Percentiles rank a stretch among this genome's conserved stretches.
phyloP scores from a whole-genome alignment of 1,140 invertebrate species.

The Drosophila prosaltans region DNA sequence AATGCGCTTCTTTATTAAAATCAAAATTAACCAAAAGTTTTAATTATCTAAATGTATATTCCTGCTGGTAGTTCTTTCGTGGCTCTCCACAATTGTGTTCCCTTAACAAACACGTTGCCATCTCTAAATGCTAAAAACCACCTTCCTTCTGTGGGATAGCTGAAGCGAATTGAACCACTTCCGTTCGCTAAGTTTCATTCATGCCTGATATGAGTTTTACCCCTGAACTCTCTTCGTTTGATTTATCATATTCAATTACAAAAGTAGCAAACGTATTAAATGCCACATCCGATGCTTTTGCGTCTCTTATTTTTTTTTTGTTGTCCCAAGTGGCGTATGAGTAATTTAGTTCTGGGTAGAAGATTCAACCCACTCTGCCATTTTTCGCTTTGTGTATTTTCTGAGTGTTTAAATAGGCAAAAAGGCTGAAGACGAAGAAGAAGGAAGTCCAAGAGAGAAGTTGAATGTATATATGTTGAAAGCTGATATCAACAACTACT shows the following conservation, averaged over 20 bases:
- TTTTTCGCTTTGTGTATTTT: conserved; percentile 44
- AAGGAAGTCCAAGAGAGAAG: conserved; percentile 14
- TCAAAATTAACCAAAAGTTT: too few relatives aligned
- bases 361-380: conserved; percentile 29
- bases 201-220: not conserved
- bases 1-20: too few relatives aligned
- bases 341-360: conserved; percentile 52
- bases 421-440: not conserved
- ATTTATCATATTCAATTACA: conserved; percentile 83
- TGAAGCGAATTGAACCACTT: conserved; percentile 44
- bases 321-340: conserved; percentile 63
- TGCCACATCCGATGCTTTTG: conserved; percentile 53
- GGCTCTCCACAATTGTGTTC: not conserved
- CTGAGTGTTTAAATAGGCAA: conserved; percentile 58
- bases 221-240: conserved; percentile 56
- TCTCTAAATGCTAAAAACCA: not conserved
- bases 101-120: not conserved
- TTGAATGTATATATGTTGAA: conserved; percentile 43
- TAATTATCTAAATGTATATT: too few relatives aligned
- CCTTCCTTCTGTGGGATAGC: not conserved
- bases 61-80: too few relatives aligned
- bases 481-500: conserved; percentile 76
- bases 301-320: not conserved
- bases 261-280: conserved; percentile 74
- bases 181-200: conserved; percentile 41